Conservation (phyloP, 2,888 invertebrate species). For the Himalopsyche tibetana region DNA sequence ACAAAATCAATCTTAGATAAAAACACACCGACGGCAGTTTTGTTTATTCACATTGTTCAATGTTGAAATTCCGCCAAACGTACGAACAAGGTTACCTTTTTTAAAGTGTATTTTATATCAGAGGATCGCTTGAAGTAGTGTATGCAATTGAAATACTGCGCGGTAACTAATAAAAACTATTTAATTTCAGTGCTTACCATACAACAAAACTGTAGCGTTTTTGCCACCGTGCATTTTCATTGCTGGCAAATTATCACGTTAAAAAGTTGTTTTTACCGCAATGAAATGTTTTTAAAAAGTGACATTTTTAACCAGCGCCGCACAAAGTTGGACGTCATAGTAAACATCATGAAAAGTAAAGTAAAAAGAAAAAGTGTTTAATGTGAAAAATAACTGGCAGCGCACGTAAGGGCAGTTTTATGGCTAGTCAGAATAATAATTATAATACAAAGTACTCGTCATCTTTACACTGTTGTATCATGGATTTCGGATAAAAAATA, state of each 20-base stretch:
- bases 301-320: conserved; percentile 45
- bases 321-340: conserved; percentile 34
- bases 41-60: too few relatives aligned
- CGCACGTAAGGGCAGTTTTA: conserved; percentile 9
- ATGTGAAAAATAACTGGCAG: conserved; percentile 32
- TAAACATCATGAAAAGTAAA: conserved; percentile 56
- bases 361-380: conserved; percentile 57
- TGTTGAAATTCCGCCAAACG: not conserved
- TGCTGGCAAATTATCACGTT: conserved; percentile 34
- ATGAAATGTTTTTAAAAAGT: conserved; percentile 31
- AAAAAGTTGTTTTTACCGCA: conserved; percentile 41
- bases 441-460: not conserved
- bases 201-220: not conserved
- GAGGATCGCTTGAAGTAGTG: not conserved
- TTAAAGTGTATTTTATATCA: not conserved
- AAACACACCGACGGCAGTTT: too few relatives aligned
- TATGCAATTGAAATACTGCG: not conserved
- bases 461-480: conserved; percentile 48
- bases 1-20: too few relatives aligned
- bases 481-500: conserved; percentile 55
- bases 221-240: not conserved
- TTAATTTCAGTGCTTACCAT: not conserved
- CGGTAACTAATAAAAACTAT: not conserved
- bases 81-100: not conserved
- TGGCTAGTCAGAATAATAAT: conserved; percentile 19